A percentile compares a stretch with the other conserved stretches of the same genome.
Evolutionary conservation across 1,140 invertebrate species (phyloP).

Genomic region (Homarus americanus): DNA sequence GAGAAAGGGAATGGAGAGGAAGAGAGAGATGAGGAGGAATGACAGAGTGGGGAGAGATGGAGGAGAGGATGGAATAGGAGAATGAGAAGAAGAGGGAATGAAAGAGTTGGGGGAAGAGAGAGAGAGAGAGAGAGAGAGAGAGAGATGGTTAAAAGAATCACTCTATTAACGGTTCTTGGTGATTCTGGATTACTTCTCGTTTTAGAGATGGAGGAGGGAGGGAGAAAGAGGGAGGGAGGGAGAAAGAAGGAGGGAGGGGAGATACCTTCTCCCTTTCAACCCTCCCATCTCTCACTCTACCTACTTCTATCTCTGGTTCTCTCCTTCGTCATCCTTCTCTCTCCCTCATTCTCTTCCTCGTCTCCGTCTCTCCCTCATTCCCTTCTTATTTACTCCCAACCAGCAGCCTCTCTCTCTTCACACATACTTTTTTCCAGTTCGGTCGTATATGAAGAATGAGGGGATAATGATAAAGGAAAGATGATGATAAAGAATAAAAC

Average conservation of each 20-base stretch:
- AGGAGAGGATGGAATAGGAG: background rate
- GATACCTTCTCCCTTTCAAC: background rate
- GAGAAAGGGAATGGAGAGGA: background rate
- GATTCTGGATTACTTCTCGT: too few species aligned
- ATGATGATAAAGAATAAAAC: too few species aligned
- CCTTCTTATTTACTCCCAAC: too few species aligned
- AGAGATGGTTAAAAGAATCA: background rate
- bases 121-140: background rate
- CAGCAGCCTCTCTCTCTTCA: too few species aligned
- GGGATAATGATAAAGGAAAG: too few species aligned
- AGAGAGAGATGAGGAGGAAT: background rate
- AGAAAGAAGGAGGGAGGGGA: background rate
- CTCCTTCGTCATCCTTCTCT: background rate
- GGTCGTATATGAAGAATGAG: too few species aligned
- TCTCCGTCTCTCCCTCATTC: background rate
- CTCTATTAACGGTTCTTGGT: too few species aligned
- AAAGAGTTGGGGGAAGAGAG: background rate
- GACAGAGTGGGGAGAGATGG: background rate
- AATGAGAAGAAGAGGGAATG: background rate
- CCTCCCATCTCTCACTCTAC: background rate
- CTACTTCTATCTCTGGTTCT: background rate
- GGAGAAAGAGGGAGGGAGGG: background rate
- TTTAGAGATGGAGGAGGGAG: background rate
- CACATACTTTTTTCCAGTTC: too few species aligned
- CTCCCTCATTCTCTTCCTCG: background rate